phyloP scores from a whole-genome alignment of 2,113 vertebrate genomes.

The Miniopterus natalensis region DNA sequence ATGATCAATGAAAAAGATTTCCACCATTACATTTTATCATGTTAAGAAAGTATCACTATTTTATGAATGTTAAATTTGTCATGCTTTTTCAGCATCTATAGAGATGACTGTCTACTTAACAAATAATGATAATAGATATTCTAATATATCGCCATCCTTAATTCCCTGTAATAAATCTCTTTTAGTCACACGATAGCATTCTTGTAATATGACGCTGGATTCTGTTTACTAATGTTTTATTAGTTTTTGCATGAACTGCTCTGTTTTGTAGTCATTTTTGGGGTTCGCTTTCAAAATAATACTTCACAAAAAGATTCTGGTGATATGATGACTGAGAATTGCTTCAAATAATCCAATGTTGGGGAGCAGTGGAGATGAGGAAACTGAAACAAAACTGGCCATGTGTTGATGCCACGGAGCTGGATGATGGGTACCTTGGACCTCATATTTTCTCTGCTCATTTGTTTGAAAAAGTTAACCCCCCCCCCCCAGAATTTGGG shows the following conservation, averaged over 20 bases:
- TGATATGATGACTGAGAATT: not conserved
- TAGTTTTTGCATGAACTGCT: constrained; percentile 10
- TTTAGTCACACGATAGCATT: not conserved
- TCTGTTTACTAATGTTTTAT: not conserved
- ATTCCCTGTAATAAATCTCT: not conserved
- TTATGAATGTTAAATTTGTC: constrained; percentile 9
- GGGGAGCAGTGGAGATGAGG: not conserved
- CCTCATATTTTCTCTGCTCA: not conserved
- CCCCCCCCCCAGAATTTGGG: not conserved
- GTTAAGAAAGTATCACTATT: constrained; percentile 15
- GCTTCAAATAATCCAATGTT: not conserved
- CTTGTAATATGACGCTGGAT: not conserved
- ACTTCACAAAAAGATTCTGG: not conserved
- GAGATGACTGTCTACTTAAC: not conserved
- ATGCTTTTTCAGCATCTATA: not conserved
- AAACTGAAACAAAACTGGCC: not conserved
- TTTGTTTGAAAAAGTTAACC: not conserved
- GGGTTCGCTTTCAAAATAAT: not conserved
- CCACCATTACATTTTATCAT: not conserved
- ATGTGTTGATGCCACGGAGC: not conserved
- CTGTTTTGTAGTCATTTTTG: not conserved
- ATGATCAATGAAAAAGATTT: not conserved
- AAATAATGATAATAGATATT: not conserved
- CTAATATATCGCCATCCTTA: not conserved
- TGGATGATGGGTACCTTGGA: not conserved